Conservation (phyloP, 2,888 invertebrate species). For the Dermolepida albohirtum region DNA sequence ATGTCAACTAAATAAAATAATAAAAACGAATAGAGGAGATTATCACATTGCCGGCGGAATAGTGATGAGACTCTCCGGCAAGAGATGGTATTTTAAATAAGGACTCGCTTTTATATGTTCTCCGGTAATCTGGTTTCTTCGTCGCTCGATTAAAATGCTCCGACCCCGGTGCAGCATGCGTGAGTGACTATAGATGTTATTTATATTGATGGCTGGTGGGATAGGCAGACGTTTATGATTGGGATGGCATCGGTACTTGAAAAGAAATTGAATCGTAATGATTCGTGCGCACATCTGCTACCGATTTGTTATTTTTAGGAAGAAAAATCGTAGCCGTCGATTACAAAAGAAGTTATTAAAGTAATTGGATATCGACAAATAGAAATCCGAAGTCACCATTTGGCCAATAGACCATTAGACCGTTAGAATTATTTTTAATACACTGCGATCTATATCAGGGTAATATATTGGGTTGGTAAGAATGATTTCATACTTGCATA, state of each 20-base stretch:
- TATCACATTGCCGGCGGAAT: neutral
- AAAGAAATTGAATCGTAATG: conserved; percentile 15
- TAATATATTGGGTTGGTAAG: no score
- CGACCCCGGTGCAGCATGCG: conserved; percentile 14
- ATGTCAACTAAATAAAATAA: conserved; percentile 22
- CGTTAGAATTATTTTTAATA: no score
- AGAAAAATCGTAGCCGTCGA: neutral
- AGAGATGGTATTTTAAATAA: conserved; percentile 8
- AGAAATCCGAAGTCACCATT: no score
- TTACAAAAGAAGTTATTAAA: no score
- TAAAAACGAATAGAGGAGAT: conserved; percentile 8
- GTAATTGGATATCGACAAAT: no score
- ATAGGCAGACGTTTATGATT: conserved; percentile 10
- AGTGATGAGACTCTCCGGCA: neutral
- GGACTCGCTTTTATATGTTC: conserved; percentile 12
- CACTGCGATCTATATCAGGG: no score
- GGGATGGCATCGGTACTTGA: conserved; percentile 7
- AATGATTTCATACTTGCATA: no score
- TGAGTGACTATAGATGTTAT: conserved; percentile 17
- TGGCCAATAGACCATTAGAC: no score
- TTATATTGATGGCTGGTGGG: conserved; percentile 19
- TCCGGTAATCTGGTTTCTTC: conserved; percentile 21
- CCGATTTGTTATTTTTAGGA: neutral
- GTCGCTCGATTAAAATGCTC: conserved; percentile 3
- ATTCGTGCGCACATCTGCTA: conserved; percentile 12